phyloP scores from a whole-genome alignment of 2,113 vertebrate species.

The Corynorhinus townsendii region DNA sequence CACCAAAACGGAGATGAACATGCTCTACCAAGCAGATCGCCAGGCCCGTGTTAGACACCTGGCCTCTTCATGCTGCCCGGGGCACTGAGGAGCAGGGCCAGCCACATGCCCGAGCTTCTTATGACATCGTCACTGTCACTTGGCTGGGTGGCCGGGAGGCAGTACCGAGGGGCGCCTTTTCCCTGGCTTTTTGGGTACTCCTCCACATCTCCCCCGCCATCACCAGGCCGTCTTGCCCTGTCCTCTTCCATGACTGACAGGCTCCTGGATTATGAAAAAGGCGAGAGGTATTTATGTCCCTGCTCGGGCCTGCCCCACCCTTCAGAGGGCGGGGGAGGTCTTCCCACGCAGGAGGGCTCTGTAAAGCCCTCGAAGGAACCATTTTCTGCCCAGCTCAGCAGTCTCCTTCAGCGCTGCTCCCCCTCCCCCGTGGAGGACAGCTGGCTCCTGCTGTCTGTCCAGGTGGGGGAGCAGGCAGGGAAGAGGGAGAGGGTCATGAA shows the following conservation, averaged over 20 bases:
- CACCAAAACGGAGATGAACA: background rate
- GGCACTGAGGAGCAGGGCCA: too few species aligned
- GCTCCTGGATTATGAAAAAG: slow-evolving; percentile 73
- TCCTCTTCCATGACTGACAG: slow-evolving; percentile 52
- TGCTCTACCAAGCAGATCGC: fast-evolving
- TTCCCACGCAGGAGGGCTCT: slow-evolving; percentile 62
- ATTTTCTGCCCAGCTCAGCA: slow-evolving; percentile 68
- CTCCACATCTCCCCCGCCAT: background rate
- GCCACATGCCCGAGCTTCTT: background rate
- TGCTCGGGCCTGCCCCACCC: background rate
- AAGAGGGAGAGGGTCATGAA: background rate
- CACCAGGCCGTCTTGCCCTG: background rate
- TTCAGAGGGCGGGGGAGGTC: slow-evolving; percentile 52
- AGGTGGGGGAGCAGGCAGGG: slow-evolving; percentile 8
- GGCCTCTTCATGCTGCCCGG: background rate
- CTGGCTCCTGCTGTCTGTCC: slow-evolving; percentile 77
- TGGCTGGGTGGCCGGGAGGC: background rate
- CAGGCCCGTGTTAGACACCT: background rate
- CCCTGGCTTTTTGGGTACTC: background rate
- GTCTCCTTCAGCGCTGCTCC: slow-evolving; percentile 52
- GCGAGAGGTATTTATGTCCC: slow-evolving; percentile 54
- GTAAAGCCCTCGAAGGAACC: slow-evolving; percentile 72
- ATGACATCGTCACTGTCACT: too few species aligned
- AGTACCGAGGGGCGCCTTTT: background rate
- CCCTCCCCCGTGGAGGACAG: slow-evolving; percentile 23